Conservation (phyloP, 1,140 invertebrate genomes). For the Trichoplusia ni region DNA sequence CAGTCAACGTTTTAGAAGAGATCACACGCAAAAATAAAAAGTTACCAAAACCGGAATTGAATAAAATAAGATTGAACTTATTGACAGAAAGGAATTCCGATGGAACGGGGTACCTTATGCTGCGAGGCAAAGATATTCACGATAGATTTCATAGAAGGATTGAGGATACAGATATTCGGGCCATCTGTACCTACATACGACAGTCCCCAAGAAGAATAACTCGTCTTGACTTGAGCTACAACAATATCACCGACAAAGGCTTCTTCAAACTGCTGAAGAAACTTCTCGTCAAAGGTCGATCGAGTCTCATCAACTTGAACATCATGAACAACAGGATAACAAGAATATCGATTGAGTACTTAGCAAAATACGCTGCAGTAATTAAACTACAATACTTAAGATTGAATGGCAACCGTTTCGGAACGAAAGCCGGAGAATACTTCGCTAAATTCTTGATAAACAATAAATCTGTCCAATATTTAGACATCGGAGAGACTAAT, state of each 20-base stretch:
- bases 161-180: constrained; percentile 72
- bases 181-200: constrained; percentile 75
- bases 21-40: constrained; percentile 53
- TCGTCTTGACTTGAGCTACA: constrained; percentile 81
- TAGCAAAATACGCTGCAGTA: constrained; percentile 62
- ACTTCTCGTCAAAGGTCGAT: constrained; percentile 62
- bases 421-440: constrained; percentile 73
- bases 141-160: constrained; percentile 67
- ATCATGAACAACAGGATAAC: constrained; percentile 81
- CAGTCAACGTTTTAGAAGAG: constrained; percentile 44
- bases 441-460: constrained; percentile 75
- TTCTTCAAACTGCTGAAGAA: constrained; percentile 78
- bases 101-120: constrained; percentile 56
- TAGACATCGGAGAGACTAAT: constrained; percentile 82
- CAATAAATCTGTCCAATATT: constrained; percentile 71
- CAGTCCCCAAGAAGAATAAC: constrained; percentile 71
- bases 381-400: constrained; percentile 77
- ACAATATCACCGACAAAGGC: constrained; percentile 80
- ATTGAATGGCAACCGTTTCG: constrained; percentile 82
- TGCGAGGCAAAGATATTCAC: constrained; percentile 61
- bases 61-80: constrained; percentile 60
- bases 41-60: constrained; percentile 52
- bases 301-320: constrained; percentile 74
- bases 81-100: constrained; percentile 71
- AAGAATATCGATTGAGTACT: constrained; percentile 58